Conservation (phyloP, 2,797 vertebrate species). For the Myripristis jacobus region DNA sequence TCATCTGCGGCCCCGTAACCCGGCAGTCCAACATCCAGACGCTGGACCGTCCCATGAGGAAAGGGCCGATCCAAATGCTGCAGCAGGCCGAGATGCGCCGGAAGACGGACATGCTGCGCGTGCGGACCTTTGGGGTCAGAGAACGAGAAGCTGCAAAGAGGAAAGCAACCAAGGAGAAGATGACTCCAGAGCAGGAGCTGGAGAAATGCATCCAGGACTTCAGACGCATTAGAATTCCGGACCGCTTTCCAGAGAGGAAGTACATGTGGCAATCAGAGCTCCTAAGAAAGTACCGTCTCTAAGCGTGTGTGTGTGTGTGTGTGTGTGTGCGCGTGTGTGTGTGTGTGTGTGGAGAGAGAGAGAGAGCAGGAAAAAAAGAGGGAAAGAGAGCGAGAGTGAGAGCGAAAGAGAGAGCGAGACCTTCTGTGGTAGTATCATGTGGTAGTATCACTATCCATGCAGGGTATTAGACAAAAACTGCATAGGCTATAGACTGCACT, state of each 20-base stretch:
- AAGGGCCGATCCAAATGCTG: slow-evolving; percentile 88
- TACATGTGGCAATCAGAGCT: slow-evolving; percentile 98
- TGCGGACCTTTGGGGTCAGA: slow-evolving; percentile 91
- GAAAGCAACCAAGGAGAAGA: slow-evolving; percentile 93
- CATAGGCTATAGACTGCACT: slow-evolving; percentile 64
- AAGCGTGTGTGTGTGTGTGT: slow-evolving; percentile 53
- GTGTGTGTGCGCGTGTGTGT: background rate
- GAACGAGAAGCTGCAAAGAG: slow-evolving; percentile 92
- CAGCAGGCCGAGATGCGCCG: slow-evolving; percentile 92
- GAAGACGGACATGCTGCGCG: slow-evolving; percentile 95
- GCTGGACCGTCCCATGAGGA: slow-evolving; percentile 91
- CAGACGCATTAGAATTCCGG: slow-evolving; percentile 96
- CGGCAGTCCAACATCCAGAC: slow-evolving; percentile 93
- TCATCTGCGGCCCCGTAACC: slow-evolving; percentile 91
- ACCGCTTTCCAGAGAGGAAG: slow-evolving; percentile 95
- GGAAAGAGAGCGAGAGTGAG: slow-evolving; percentile 5
- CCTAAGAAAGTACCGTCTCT: slow-evolving; percentile 94
- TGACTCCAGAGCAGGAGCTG: slow-evolving; percentile 96
- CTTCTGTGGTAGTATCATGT: slow-evolving; percentile 22
- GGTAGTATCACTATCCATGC: slow-evolving; percentile 26
- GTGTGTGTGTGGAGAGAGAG: slow-evolving; percentile 1
- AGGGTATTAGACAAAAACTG: slow-evolving; percentile 49
- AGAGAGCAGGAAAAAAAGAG: slow-evolving; percentile 6
- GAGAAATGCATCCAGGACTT: slow-evolving; percentile 99
- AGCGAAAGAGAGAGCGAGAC: slow-evolving; percentile 11